Conservation (phyloP, 1,140 invertebrate species). For the Kradibia gibbosae region DNA sequence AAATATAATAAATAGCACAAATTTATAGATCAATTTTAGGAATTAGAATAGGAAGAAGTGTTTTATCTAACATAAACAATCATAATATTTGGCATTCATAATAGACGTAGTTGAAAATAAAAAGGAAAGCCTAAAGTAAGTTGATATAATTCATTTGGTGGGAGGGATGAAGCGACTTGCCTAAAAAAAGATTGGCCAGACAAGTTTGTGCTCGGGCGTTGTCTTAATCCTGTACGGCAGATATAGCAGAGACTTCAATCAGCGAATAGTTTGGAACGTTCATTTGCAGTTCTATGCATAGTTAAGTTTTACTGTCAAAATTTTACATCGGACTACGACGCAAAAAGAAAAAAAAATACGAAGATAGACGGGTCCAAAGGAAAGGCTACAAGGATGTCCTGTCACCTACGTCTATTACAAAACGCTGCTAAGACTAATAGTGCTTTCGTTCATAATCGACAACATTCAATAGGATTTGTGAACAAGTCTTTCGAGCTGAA, state of each 20-base stretch:
- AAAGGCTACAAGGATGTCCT: not conserved
- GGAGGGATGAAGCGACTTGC: conserved; percentile 26
- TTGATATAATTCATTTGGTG: conserved; percentile 36
- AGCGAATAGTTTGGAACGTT: not conserved
- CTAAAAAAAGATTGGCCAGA: conserved; percentile 26
- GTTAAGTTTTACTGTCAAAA: not conserved
- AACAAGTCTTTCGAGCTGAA: not conserved
- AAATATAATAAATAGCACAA: too few relatives aligned
- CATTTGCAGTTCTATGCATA: not conserved
- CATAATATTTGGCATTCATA: not conserved
- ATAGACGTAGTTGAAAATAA: conserved; percentile 1
- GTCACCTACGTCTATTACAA: too few relatives aligned
- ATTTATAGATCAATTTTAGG: too few relatives aligned
- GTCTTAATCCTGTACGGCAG: not conserved
- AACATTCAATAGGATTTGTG: too few relatives aligned
- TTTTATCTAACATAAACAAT: not conserved
- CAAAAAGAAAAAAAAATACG: not conserved
- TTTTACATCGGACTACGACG: not conserved
- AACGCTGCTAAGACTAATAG: too few relatives aligned
- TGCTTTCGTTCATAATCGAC: too few relatives aligned
- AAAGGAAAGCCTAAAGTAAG: not conserved
- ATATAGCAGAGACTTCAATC: not conserved
- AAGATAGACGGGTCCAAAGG: not conserved
- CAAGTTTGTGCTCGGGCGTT: not conserved
- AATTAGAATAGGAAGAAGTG: not conserved